Evolutionary conservation across 2,888 invertebrate genomes (phyloP), one percentile per base, ranked within the genome.

Genomic region (Chironomus tentans): DNA sequence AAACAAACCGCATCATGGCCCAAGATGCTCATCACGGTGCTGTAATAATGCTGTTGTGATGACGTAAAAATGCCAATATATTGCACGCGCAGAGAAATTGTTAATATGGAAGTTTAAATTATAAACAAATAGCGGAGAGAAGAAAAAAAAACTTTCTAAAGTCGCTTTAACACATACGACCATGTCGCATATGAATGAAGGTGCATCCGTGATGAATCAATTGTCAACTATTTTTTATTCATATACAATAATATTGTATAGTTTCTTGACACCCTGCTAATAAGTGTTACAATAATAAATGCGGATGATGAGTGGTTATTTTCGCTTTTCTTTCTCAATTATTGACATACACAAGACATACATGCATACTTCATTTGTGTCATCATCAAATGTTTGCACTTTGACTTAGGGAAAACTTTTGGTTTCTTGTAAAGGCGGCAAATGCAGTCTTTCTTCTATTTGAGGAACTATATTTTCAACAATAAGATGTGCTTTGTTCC

Each of bases 131-230:
- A 56, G 18, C 56, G 56, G 21, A 65, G 56, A 15, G 65, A 68
- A 18, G 22, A 24, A 46, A 71, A 46, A 65, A 73, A 74, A 74
- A 74, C 74, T 74, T 74, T 74, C 74, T 74, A 74, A 74, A 74
- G 74, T 73, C 73, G 56, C 56, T 56, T 71, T 38, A 13, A 21
- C 65, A 65, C 22, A 24, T 22, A 18, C 74, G 15, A 68, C 1
- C 22, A 21, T 68, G 74, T 74, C 72, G 72, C 72, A 46, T 38
- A 46, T n/a, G 15, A 56, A 15, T 48, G 74, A 21, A 68, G 12
- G 74, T 74, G 74, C 74, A 74, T 74, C 74, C 74, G 74, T 74
- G 74, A 74, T 74, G 74, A 74, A 68, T 74, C 68, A 74, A 74
- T 74, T 74, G 21, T 62, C 65, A 72, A 61, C 28, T 50, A 72